A percentile compares a stretch with the other conserved stretches of the same genome.
Evolutionary conservation across 2,797 vertebrate species (phyloP).

Genomic region (Prunella strophiata): DNA sequence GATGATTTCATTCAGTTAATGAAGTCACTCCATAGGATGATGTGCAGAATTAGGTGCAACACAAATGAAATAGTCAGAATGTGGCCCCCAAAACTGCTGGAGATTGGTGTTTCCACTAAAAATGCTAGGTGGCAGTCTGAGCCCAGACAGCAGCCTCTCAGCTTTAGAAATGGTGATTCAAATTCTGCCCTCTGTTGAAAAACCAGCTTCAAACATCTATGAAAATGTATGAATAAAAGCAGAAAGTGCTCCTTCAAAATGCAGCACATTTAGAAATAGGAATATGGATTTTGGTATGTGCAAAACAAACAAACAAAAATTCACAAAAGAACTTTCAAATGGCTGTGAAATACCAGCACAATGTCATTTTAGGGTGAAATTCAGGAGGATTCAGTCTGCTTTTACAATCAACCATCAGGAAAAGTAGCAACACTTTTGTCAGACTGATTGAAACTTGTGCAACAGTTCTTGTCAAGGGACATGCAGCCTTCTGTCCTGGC

Average conservation of each 20-base stretch:
- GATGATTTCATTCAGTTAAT: neutral
- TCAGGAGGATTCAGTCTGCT: neutral
- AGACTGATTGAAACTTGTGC: neutral
- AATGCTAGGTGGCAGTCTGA: conserved; percentile 18
- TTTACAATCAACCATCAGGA: neutral
- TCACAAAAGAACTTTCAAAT: neutral
- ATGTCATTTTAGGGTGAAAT: neutral
- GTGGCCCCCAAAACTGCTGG: neutral
- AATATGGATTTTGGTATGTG: neutral
- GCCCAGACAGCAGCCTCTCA: neutral
- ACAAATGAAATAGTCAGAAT: neutral
- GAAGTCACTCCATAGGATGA: neutral
- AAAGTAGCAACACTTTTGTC: neutral
- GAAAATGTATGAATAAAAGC: neutral
- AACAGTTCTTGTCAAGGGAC: neutral
- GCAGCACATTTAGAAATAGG: neutral
- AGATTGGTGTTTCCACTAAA: neutral
- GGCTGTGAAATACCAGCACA: neutral
- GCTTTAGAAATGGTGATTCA: neutral
- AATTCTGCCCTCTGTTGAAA: neutral
- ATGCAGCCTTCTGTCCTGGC: neutral
- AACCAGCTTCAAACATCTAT: neutral
- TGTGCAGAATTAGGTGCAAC: neutral
- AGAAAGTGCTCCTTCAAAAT: neutral
- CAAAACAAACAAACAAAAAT: neutral